Percentiles rank a stretch among this genome's conserved stretches.
phyloP scores from a whole-genome alignment of 2,888 invertebrate genomes.

The Cosmia pyralina region DNA sequence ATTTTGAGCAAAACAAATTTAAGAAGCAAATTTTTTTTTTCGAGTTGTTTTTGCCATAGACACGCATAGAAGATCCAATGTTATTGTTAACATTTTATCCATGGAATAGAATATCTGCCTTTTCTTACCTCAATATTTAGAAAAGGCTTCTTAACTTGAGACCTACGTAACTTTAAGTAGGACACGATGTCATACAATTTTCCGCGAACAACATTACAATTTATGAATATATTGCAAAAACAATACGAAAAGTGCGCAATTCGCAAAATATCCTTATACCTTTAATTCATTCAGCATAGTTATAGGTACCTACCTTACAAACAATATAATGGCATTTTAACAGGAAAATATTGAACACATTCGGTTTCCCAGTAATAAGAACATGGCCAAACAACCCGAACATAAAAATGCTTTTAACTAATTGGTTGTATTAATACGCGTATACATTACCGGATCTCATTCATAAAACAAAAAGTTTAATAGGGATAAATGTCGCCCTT shows the following conservation, averaged over 20 bases:
- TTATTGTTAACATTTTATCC: not conserved
- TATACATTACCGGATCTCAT: not conserved
- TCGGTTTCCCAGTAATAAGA: constrained; percentile 12
- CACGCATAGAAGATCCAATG: not conserved
- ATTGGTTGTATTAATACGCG: constrained; percentile 3
- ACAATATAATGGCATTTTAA: not conserved
- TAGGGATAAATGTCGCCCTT: not conserved
- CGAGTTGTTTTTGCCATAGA: too few relatives aligned
- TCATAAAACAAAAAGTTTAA: constrained; percentile 4
- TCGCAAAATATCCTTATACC: constrained; percentile 10
- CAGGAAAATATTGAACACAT: constrained; percentile 19
- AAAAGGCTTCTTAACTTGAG: not conserved
- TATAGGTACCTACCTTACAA: not conserved
- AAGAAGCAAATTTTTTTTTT: too few relatives aligned
- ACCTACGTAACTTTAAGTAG: not conserved
- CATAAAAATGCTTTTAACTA: constrained; percentile 18
- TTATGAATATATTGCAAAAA: not conserved
- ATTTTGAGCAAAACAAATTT: too few relatives aligned
- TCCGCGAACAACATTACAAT: constrained; percentile 9
- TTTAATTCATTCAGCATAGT: not conserved
- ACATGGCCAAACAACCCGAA: not conserved
- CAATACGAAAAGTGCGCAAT: not conserved
- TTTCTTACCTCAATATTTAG: not conserved
- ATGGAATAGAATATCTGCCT: not conserved
- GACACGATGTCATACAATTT: constrained; percentile 19